A percentile compares a stretch with the other conserved stretches of the same genome.
These are phyloP conservation scores for Rhodophaea formosa DNA, from an alignment of 2,888 invertebrate genomes.

Conservation along the genomic window DNA sequence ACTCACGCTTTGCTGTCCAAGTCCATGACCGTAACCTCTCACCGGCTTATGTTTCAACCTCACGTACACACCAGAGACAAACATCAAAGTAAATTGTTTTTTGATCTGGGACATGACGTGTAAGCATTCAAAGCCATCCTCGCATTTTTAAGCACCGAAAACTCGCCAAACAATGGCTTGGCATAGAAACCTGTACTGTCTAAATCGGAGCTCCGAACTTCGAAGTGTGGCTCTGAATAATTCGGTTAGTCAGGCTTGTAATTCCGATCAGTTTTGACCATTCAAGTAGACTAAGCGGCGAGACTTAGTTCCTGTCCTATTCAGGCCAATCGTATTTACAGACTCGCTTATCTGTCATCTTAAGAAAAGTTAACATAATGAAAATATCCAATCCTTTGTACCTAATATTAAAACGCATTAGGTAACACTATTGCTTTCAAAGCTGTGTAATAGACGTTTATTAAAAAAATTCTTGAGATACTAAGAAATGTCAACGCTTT, in stretches of 20 bases:
- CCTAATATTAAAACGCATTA: too few species aligned
- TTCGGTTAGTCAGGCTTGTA: constrained; percentile 27
- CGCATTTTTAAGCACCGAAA: constrained; percentile 49
- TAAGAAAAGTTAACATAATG: neutral
- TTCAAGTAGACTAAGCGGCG: neutral
- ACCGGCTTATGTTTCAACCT: constrained; percentile 53
- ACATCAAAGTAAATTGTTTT: constrained; percentile 67
- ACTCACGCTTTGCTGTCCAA: constrained; percentile 53
- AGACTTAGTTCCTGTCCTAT: constrained; percentile 17
- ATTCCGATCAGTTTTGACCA: constrained; percentile 22
- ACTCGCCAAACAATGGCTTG: constrained; percentile 58
- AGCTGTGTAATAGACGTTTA: too few species aligned
- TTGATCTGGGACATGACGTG: constrained; percentile 69
- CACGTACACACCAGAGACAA: constrained; percentile 63
- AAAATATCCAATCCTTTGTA: neutral
- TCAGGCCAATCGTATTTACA: constrained; percentile 7
- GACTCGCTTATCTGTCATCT: neutral
- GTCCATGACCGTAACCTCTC: constrained; percentile 61
- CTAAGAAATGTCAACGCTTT: too few species aligned
- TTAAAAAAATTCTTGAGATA: too few species aligned
- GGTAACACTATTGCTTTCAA: too few species aligned
- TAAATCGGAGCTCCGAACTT: constrained; percentile 37
- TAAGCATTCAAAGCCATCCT: constrained; percentile 55
- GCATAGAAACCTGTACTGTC: constrained; percentile 53
- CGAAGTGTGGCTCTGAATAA: constrained; percentile 40